A percentile compares a stretch with the other conserved stretches of the same genome.
phyloP scores from a whole-genome alignment of 2,888 invertebrate species.

The Erebia ligea region DNA sequence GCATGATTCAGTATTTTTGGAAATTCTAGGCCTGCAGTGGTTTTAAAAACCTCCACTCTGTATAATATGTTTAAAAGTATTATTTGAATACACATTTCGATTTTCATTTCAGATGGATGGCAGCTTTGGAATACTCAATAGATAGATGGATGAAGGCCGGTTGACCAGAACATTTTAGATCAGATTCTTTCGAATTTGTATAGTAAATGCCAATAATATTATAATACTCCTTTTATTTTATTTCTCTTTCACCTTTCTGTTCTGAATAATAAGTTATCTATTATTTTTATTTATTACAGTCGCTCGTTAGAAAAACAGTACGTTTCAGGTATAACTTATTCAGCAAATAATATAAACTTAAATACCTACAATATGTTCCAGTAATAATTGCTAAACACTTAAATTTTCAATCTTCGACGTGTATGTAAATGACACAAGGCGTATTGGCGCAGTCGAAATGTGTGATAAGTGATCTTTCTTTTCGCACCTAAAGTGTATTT shows the following conservation, averaged over 20 bases:
- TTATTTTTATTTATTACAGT: neutral
- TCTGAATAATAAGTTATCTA: neutral
- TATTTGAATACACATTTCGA: constrained; percentile 15
- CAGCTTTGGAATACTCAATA: constrained; percentile 96
- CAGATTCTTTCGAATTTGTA: constrained; percentile 66
- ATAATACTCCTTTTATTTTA: constrained; percentile 47
- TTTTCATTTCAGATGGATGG: constrained; percentile 90
- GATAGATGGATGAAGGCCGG: constrained; percentile 95
- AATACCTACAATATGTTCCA: neutral
- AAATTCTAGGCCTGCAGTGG: too few relatives aligned
- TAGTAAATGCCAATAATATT: constrained; percentile 57
- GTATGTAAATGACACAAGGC: too few relatives aligned
- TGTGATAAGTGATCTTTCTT: too few relatives aligned
- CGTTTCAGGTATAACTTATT: too few relatives aligned
- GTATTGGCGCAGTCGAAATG: too few relatives aligned
- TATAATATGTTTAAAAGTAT: too few relatives aligned
- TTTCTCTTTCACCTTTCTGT: neutral
- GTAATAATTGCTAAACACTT: too few relatives aligned
- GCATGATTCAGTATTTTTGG: too few relatives aligned
- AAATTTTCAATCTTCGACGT: too few relatives aligned
- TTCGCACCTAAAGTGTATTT: too few relatives aligned
- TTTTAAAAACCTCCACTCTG: too few relatives aligned
- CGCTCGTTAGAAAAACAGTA: neutral
- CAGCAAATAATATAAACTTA: neutral
- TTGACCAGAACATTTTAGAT: constrained; percentile 70